These are phyloP conservation scores for Eulimnadia texana DNA, from an alignment of 1,140 invertebrate species.

Conservation along the genomic window DNA sequence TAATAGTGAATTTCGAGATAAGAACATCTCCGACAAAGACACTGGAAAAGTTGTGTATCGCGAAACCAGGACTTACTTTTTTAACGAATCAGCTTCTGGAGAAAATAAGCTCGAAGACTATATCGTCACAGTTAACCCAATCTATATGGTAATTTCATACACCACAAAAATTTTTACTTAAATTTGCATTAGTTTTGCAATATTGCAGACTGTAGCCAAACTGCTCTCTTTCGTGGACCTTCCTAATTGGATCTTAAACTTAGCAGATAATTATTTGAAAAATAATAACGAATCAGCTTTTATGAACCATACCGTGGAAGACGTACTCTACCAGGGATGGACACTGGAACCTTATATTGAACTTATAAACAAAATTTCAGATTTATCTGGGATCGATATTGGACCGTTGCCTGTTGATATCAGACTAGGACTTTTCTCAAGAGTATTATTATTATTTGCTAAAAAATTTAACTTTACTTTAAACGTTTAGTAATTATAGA, in stretches of 20 bases:
- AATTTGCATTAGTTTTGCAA: no score
- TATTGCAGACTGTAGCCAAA: neutral
- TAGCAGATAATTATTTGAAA: neutral
- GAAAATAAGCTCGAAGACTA: neutral
- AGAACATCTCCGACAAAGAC: neutral
- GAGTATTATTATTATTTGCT: no score
- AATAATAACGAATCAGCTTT: neutral
- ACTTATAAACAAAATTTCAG: neutral
- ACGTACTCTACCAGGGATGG: conserved; percentile 6
- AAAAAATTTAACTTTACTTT: no score
- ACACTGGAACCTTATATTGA: neutral
- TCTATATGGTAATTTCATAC: conserved; percentile 8
- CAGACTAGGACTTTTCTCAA: neutral
- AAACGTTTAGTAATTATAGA: neutral
- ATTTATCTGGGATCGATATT: neutral
- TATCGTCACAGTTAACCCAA: conserved; percentile 2
- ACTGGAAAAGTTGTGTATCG: neutral
- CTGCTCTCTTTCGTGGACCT: neutral
- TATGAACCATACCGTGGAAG: neutral
- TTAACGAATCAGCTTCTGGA: neutral
- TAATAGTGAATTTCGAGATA: neutral
- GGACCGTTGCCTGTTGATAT: neutral
- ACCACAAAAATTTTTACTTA: no score
- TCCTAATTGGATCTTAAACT: neutral
- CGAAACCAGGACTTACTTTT: neutral